Evolutionary conservation across 2,797 vertebrate genomes (phyloP).

Genomic region (Tragelaphus eurycerus): DNA sequence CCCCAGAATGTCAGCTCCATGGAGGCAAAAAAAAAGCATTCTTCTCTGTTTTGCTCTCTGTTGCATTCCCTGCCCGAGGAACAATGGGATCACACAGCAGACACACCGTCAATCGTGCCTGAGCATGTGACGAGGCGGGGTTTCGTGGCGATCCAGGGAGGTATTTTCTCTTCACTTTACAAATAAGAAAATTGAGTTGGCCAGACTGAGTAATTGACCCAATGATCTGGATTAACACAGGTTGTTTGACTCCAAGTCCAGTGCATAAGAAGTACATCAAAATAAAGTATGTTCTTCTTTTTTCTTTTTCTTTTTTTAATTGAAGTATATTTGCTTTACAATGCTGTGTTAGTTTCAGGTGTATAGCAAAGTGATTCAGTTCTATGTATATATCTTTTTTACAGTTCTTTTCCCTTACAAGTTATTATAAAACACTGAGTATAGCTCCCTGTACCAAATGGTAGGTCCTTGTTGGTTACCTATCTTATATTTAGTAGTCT

Average conservation of each 20-base stretch:
- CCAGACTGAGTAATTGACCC: neutral
- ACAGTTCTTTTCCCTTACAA: neutral
- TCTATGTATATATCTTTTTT: neutral
- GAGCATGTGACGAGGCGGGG: rapidly evolving
- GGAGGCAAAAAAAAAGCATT: neutral
- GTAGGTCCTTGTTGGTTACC: neutral
- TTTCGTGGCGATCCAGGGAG: neutral
- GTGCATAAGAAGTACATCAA: neutral
- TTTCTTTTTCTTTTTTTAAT: neutral
- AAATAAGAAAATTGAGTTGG: neutral
- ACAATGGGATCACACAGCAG: neutral
- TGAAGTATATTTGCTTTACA: neutral
- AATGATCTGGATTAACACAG: neutral
- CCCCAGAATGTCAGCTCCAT: neutral
- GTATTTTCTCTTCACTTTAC: neutral
- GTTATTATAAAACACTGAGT: neutral
- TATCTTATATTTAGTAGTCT: neutral
- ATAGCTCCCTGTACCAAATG: neutral
- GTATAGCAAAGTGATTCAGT: neutral
- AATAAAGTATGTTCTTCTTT: neutral
- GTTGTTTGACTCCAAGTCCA: neutral
- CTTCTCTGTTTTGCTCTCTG: neutral
- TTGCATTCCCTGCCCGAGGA: neutral
- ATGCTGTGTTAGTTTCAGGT: neutral
- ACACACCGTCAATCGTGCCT: neutral